A percentile compares a stretch with the other conserved stretches of the same genome.
Conservation (phyloP, 2,888 invertebrate species). For the Agrochola lota region DNA sequence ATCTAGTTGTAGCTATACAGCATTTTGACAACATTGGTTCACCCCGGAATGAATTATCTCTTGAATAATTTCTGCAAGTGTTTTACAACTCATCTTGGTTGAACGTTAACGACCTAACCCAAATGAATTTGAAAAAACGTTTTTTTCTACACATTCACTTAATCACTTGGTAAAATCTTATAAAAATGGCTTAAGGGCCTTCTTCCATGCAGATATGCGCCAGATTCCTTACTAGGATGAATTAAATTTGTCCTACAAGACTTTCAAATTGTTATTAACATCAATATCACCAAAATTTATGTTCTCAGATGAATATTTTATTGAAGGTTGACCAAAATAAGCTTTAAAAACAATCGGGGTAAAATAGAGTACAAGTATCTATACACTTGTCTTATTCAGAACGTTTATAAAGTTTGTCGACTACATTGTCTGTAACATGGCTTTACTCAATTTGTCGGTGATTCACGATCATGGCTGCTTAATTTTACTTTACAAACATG, state of each 20-base stretch:
- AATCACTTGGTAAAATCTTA: too few relatives aligned
- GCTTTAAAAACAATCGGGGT: background rate
- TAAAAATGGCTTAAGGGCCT: background rate
- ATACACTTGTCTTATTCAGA: conserved; percentile 4
- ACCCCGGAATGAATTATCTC: background rate
- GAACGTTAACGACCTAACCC: background rate
- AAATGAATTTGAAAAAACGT: background rate
- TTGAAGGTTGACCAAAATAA: background rate
- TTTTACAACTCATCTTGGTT: background rate
- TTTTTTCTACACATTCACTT: background rate
- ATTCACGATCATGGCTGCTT: conserved; percentile 51
- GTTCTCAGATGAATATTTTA: background rate
- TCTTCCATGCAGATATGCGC: background rate
- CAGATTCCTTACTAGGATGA: background rate
- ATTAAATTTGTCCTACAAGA: background rate
- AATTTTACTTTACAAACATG: conserved; percentile 66
- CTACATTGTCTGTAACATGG: conserved; percentile 13
- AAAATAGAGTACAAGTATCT: background rate
- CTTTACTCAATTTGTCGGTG: conserved; percentile 32
- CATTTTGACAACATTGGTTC: conserved; percentile 6
- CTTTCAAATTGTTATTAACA: conserved; percentile 1
- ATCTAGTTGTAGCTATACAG: background rate
- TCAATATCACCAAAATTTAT: background rate
- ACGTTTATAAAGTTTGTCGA: conserved; percentile 1
- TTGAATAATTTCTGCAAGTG: background rate